Evolutionary conservation across 2,113 vertebrate genomes (phyloP).

Genomic region (Salvelinus namaycush): DNA sequence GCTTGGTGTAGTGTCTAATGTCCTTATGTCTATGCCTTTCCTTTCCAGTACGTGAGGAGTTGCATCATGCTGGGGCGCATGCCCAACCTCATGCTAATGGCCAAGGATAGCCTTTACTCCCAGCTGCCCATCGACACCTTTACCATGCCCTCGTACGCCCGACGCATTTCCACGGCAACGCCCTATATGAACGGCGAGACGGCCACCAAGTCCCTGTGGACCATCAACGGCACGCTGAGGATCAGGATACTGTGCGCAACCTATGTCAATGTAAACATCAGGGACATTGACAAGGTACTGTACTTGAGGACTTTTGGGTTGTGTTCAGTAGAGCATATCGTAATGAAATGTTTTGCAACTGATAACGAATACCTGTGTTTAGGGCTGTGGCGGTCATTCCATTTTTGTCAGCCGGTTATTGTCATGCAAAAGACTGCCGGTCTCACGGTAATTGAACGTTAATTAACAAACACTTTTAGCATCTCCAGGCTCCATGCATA

Average conservation of each 20-base stretch:
- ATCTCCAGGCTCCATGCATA: too few relatives aligned
- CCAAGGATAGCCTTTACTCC: constrained; percentile 95
- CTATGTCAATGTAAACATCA: constrained; percentile 98
- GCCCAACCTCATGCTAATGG: constrained; percentile 98
- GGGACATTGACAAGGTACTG: constrained; percentile 98
- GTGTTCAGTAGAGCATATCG: too few relatives aligned
- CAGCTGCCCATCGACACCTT: constrained; percentile 94
- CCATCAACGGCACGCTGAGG: constrained; percentile 86
- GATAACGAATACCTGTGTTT: too few relatives aligned
- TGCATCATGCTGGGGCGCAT: constrained; percentile 97
- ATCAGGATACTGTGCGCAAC: constrained; percentile 96
- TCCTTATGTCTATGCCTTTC: constrained; percentile 2
- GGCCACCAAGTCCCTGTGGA: constrained; percentile 91
- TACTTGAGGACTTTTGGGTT: constrained; percentile 50
- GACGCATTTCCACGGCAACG: constrained; percentile 96
- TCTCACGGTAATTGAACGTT: too few relatives aligned
- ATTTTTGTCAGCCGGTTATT: too few relatives aligned
- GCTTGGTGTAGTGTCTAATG: background rate
- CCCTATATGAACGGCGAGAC: constrained; percentile 99
- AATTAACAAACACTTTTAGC: too few relatives aligned
- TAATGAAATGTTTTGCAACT: too few relatives aligned
- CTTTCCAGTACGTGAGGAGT: constrained; percentile 90
- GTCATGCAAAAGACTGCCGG: too few relatives aligned
- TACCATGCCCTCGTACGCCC: constrained; percentile 94
- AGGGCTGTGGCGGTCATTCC: too few relatives aligned